These are phyloP conservation scores for Misgurnus mizolepis DNA, from an alignment of 2,113 vertebrate genomes.

Conservation along the genomic window DNA sequence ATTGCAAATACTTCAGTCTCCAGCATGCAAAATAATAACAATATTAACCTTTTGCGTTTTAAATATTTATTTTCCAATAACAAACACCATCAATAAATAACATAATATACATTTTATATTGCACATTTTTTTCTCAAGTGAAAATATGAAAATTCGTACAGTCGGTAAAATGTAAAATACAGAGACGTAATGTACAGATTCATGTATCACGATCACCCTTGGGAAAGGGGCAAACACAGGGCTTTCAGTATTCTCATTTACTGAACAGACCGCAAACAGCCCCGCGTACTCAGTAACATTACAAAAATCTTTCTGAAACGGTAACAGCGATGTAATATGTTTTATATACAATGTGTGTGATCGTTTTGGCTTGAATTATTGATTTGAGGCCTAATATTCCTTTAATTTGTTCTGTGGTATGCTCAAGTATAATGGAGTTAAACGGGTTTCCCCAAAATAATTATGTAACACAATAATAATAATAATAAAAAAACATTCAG, in stretches of 20 bases:
- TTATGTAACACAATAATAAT: not conserved
- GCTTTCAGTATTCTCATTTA: slow-evolving; percentile 76
- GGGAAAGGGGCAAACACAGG: slow-evolving; percentile 85
- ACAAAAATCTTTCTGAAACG: slow-evolving; percentile 60
- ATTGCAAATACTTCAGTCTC: not conserved
- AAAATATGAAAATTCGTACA: slow-evolving; percentile 99
- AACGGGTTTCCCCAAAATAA: slow-evolving; percentile 55
- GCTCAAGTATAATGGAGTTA: not conserved
- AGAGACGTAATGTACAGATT: slow-evolving; percentile 92
- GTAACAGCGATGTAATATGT: slow-evolving; percentile 51
- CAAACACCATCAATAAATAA: slow-evolving; percentile 99
- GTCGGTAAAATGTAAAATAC: slow-evolving; percentile 98
- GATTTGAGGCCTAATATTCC: slow-evolving; percentile 26
- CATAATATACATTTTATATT: slow-evolving; percentile 99
- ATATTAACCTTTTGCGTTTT: slow-evolving; percentile 67
- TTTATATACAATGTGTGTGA: slow-evolving; percentile 63
- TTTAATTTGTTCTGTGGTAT: slow-evolving; percentile 25
- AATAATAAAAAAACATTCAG: slow-evolving; percentile 67
- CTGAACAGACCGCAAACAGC: slow-evolving; percentile 80
- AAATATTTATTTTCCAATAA: slow-evolving; percentile 99
- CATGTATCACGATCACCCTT: slow-evolving; percentile 90
- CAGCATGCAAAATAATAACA: slow-evolving; percentile 16
- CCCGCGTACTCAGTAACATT: slow-evolving; percentile 75
- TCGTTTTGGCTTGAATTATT: slow-evolving; percentile 53
- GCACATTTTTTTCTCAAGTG: slow-evolving; percentile 92